phyloP scores from a whole-genome alignment of 2,888 invertebrate species.

The Acronicta aceris region DNA sequence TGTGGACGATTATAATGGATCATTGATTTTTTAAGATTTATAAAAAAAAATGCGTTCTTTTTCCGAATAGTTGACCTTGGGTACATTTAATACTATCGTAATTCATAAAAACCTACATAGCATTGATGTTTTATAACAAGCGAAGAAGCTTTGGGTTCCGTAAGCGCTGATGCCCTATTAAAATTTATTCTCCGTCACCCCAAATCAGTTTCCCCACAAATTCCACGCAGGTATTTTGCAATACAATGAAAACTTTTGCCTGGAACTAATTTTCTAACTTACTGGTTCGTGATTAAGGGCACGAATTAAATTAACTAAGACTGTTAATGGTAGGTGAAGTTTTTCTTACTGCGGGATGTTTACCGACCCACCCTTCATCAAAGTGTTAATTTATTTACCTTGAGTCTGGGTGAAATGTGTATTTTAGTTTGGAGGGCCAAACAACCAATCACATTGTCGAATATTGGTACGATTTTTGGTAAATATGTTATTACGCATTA shows the following conservation, averaged over 20 bases:
- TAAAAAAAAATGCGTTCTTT: no score
- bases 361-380: constrained; percentile 2
- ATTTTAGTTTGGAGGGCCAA: not conserved
- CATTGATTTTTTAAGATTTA: no score
- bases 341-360: constrained; percentile 26
- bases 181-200: not conserved
- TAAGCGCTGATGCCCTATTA: not conserved
- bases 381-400: constrained; percentile 13
- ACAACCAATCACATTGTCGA: not conserved
- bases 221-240: constrained; percentile 17
- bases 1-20: no score
- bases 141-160: no score
- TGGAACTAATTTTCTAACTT: constrained; percentile 32
- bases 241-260: constrained; percentile 31
- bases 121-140: no score
- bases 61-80: no score
- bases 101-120: no score
- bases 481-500: not conserved
- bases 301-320: constrained; percentile 33
- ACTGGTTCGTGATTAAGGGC: constrained; percentile 26
- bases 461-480: not conserved
- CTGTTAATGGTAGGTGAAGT: constrained; percentile 9
- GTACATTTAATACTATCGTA: no score
- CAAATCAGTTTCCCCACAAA: not conserved
- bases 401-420: not conserved